Evolutionary conservation across 2,888 invertebrate species (phyloP).

Genomic region (Heliconius aoede): DNA sequence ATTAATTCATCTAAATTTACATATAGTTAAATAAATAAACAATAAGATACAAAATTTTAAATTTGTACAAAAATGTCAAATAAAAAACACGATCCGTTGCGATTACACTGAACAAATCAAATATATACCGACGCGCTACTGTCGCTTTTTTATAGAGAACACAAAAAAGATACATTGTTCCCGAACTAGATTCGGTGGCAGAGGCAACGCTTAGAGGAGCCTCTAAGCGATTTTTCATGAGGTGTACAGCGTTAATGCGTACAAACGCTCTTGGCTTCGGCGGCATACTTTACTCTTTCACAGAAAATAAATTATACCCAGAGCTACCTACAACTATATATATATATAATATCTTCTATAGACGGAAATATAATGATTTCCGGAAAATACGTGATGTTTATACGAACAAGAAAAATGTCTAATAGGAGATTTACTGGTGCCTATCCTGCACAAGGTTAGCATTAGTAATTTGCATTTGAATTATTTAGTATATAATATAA

Average conservation of each 20-base stretch:
- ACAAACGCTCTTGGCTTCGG: constrained; percentile 76
- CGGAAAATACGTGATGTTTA: constrained; percentile 32
- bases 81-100: neutral
- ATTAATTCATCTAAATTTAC: too few relatives aligned
- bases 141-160: constrained; percentile 41
- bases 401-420: constrained; percentile 12
- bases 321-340: constrained; percentile 50
- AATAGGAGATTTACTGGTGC: constrained; percentile 14
- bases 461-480: too few relatives aligned
- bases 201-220: too few relatives aligned
- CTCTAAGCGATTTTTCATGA: constrained; percentile 83
- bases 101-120: constrained; percentile 41
- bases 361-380: constrained; percentile 19
- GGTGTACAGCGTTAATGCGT: constrained; percentile 79
- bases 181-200: constrained; percentile 62
- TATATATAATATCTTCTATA: neutral
- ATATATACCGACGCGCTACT: constrained; percentile 31
- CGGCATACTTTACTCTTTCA: constrained; percentile 78
- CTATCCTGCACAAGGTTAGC: neutral
- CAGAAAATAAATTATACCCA: constrained; percentile 80
- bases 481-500: too few relatives aligned
- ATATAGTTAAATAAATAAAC: too few relatives aligned
- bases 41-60: neutral
- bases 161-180: constrained; percentile 52
- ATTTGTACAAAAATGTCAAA: neutral